A percentile compares a stretch with the other conserved stretches of the same genome.
These are phyloP conservation scores for Epizoanthus illoricatus DNA, from an alignment of 92 coral and sea anemone species.

Conservation along the genomic window DNA sequence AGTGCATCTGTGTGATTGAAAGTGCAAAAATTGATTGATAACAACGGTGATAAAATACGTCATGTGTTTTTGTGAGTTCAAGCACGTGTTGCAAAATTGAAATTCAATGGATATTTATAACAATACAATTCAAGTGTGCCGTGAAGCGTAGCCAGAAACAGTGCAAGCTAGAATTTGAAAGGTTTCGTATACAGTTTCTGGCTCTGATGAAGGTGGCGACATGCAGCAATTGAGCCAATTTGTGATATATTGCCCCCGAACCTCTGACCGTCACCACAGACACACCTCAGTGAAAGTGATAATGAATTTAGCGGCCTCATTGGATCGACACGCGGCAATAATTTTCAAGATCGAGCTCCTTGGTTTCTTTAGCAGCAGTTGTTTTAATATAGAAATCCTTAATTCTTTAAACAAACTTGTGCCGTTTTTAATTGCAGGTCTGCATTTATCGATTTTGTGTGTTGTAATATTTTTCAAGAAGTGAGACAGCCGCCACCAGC, in stretches of 20 bases:
- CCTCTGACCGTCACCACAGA: slow-evolving; percentile 1
- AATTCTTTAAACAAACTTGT: slow-evolving; percentile 17
- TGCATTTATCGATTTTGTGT: not conserved
- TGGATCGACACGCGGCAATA: slow-evolving; percentile 13
- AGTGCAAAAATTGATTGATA: not conserved
- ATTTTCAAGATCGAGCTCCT: slow-evolving; percentile 8
- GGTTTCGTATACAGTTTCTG: not conserved
- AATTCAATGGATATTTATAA: slow-evolving; percentile 14
- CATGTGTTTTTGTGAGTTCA: not conserved
- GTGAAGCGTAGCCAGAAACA: not conserved
- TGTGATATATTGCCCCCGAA: slow-evolving; percentile 9
- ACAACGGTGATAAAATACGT: not conserved
- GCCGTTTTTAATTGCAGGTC: not conserved
- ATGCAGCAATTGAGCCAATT: slow-evolving; percentile 7
- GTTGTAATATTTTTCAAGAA: not conserved
- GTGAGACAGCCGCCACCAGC: not conserved
- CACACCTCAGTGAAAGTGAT: slow-evolving; percentile 11
- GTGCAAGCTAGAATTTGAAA: not conserved
- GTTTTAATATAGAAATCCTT: not conserved
- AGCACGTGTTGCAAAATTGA: slow-evolving; percentile 22
- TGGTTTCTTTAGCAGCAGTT: not conserved
- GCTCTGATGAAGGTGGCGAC: not conserved
- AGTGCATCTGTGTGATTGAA: not conserved
- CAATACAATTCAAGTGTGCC: not conserved
- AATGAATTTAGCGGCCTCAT: slow-evolving; percentile 10